A percentile compares a stretch with the other conserved stretches of the same genome.
Conservation (phyloP, 2,113 vertebrate genomes). For the Hippoglossus stenolepis region DNA sequence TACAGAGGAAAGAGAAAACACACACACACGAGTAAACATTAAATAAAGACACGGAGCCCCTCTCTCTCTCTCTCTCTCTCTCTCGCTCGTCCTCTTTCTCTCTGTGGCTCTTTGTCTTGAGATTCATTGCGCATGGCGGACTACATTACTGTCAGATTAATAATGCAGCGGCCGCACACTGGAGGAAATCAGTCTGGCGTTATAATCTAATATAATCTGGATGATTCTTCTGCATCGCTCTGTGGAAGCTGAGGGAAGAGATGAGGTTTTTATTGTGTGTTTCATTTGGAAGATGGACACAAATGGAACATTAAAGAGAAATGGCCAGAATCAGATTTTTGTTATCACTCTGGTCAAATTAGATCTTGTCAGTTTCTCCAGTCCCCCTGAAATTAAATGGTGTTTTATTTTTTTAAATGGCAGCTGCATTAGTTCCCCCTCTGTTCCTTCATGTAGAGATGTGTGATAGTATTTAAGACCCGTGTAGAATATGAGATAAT, state of each 20-base stretch:
- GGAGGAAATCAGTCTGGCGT: constrained; percentile 51
- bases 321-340: too few species aligned
- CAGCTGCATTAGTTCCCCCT: too few species aligned
- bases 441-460: too few species aligned
- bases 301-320: too few species aligned
- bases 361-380: too few species aligned
- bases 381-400: neutral
- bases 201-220: constrained; percentile 67
- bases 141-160: constrained; percentile 54
- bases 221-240: constrained; percentile 18
- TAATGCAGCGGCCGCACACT: constrained; percentile 45
- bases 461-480: too few species aligned
- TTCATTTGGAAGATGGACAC: too few species aligned
- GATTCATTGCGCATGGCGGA: constrained; percentile 27
- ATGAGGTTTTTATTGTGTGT: too few species aligned
- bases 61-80: neutral
- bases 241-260: too few species aligned
- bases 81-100: neutral
- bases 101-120: constrained; percentile 46
- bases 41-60: neutral
- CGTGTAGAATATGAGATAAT: too few species aligned
- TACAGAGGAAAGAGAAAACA: constrained; percentile 30
- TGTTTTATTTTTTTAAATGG: too few species aligned
- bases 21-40: constrained; percentile 38
- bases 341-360: too few species aligned